These are phyloP conservation scores for Camponotus pennsylvanicus DNA, from an alignment of 1,140 invertebrate species.

Conservation along the genomic window DNA sequence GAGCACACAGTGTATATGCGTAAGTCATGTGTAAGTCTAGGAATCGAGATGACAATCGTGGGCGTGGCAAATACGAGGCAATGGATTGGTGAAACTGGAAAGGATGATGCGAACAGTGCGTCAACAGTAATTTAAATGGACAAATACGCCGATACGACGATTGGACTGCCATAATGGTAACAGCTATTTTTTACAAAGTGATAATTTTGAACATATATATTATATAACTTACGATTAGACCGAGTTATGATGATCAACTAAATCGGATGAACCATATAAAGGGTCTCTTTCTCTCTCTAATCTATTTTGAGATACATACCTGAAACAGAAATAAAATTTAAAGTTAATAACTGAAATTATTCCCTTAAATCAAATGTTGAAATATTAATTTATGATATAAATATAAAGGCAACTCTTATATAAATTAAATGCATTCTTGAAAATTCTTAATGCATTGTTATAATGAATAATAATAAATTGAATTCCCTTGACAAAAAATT, in stretches of 20 bases:
- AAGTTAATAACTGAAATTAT: neutral
- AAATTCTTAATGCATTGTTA: neutral
- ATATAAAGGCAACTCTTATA: neutral
- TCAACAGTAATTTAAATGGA: conserved; percentile 6
- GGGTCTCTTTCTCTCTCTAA: too few species aligned
- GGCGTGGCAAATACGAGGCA: conserved; percentile 37
- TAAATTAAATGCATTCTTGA: neutral
- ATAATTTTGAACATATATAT: conserved; percentile 1
- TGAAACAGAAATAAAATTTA: conserved; percentile 53
- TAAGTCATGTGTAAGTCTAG: neutral
- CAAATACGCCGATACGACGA: neutral
- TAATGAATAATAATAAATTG: neutral
- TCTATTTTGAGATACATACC: conserved; percentile 36
- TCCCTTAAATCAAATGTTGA: neutral
- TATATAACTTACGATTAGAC: conserved; percentile 33
- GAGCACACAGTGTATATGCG: neutral
- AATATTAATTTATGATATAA: neutral
- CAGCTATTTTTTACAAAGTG: neutral
- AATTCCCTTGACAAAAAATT: neutral
- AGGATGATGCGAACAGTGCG: conserved; percentile 31
- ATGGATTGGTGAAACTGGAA: neutral
- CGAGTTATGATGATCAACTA: neutral
- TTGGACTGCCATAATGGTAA: neutral
- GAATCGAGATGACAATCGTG: conserved; percentile 35
- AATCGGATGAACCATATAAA: neutral